Evolutionary conservation across 30 jellyfish, hydroid and myxozoan genomes (phyloP).

Genomic region (Catostylus mosaicus): DNA sequence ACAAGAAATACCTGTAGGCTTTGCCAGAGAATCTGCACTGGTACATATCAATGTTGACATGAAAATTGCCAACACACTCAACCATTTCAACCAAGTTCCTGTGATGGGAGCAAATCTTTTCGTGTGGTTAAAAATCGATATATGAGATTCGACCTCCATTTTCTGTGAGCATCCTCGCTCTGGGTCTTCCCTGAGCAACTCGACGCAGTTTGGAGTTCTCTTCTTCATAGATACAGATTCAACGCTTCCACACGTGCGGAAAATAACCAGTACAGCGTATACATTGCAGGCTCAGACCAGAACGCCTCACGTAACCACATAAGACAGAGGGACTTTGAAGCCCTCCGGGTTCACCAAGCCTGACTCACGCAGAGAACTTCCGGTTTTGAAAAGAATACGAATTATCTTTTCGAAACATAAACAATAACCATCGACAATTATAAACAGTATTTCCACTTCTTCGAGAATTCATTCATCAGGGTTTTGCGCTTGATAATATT

Average conservation of each 20-base stretch:
- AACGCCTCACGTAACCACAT: not conserved
- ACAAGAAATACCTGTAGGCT: not conserved
- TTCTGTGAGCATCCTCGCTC: constrained; percentile 1
- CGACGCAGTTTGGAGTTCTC: not conserved
- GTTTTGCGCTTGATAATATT: not conserved
- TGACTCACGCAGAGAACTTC: constrained; percentile 43
- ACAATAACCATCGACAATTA: not conserved
- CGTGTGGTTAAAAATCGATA: not conserved
- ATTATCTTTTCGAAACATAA: constrained; percentile 20
- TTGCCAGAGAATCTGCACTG: not conserved
- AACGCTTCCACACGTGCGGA: not conserved
- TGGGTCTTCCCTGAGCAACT: not conserved
- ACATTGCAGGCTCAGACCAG: not conserved
- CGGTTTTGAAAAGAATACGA: constrained; percentile 17
- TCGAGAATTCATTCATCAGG: not conserved
- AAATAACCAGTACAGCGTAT: not conserved
- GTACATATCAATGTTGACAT: not conserved
- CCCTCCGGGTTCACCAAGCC: not conserved
- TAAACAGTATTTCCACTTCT: not conserved
- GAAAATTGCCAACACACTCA: not conserved
- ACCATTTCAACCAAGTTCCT: not conserved
- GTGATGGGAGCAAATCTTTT: not conserved
- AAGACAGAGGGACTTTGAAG: not conserved
- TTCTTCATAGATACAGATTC: constrained; percentile 1
- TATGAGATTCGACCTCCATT: not conserved